Base-by-base conservation (phyloP, 2,797 vertebrate genomes). In the Champsocephalus esox region DNA sequence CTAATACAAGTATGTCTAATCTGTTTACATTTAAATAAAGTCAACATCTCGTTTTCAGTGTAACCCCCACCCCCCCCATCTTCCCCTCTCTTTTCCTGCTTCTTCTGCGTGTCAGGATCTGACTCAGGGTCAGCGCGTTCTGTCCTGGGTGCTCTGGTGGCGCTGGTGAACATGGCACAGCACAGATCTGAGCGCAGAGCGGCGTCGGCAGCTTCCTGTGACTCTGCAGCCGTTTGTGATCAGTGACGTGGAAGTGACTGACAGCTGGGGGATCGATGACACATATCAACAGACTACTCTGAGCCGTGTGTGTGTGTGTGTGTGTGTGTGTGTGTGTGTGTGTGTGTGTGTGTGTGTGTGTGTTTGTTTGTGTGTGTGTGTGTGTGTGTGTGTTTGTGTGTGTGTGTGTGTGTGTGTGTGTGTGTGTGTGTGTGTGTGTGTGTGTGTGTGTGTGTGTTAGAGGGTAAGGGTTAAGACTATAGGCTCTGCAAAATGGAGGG, bases 261-360 rank as follows among this genome's bases (percentile, higher is more conserved):
- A 87, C 89, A 91, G 87, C 84, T 88, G 76, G 80, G 71, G 56
- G 85, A 90, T 92, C 87, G 92, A 89, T 92, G 88, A 74, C 86
- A 92, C 65, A 79, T 76, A 85, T 82, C 76, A 89, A 80, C 88
- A 91, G 81, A 88, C 75, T 84, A 67, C 66, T 81, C 48, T 6
- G 44, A 67, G 56, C 66, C 58, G 59, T 14, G 11, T 48, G 3
- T 46, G 52, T 49, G 43, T 41, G 63, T 62, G 50, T 48, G 66
- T 55, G 24, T 34, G 45, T 44, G 19, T 59, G 38, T 24, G 52
- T 46, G 68, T 63, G 28, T 12, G 49, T 24, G 44, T 50, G 28
- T 13, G 21, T 61, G 57, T 32, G 48, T 17, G 54, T 9, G 16
- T 13, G 41, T 13, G 6, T 34, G 5, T 28, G 24, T 28, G 24